Evolutionary conservation across 1,140 invertebrate genomes (phyloP).

Genomic region (Drosophila ananassae): DNA sequence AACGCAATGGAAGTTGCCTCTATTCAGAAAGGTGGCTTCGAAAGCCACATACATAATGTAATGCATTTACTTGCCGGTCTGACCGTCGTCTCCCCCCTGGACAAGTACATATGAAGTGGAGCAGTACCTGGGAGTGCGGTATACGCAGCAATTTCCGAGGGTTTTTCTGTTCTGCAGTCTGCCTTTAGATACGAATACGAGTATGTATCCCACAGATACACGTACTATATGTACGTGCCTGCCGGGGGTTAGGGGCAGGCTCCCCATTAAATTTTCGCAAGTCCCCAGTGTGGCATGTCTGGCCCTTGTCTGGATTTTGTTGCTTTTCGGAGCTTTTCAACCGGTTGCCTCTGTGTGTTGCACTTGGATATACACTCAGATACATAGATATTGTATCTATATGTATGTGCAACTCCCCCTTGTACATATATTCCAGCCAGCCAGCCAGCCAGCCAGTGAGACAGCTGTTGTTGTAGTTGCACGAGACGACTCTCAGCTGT

Average conservation of each 20-base stretch:
- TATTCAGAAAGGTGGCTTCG: conserved; percentile 28
- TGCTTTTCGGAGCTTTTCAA: conserved; percentile 23
- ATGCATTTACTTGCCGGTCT: conserved; percentile 14
- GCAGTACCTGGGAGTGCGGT: not conserved
- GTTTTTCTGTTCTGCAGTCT: conserved; percentile 29
- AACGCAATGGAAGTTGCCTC: conserved; percentile 49
- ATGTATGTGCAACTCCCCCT: conserved; percentile 1
- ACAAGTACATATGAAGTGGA: conserved; percentile 17
- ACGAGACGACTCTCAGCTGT: conserved; percentile 69
- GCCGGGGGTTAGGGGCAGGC: not conserved
- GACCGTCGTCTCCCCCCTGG: conserved; percentile 7
- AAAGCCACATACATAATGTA: conserved; percentile 29
- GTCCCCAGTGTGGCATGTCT: conserved; percentile 32
- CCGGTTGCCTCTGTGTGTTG: conserved; percentile 28
- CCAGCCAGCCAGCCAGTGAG: conserved; percentile 57
- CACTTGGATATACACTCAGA: conserved; percentile 33
- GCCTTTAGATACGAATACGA: not conserved
- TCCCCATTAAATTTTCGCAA: conserved; percentile 23
- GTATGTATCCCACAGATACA: not conserved
- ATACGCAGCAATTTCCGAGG: conserved; percentile 13
- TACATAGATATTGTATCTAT: conserved; percentile 23
- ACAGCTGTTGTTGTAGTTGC: conserved; percentile 79
- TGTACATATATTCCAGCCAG: conserved; percentile 17
- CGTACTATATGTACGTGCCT: not conserved
- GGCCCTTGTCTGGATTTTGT: conserved; percentile 40